Base-by-base conservation (phyloP, 2,888 invertebrate genomes). In the Caenorhabditis sinica region DNA sequence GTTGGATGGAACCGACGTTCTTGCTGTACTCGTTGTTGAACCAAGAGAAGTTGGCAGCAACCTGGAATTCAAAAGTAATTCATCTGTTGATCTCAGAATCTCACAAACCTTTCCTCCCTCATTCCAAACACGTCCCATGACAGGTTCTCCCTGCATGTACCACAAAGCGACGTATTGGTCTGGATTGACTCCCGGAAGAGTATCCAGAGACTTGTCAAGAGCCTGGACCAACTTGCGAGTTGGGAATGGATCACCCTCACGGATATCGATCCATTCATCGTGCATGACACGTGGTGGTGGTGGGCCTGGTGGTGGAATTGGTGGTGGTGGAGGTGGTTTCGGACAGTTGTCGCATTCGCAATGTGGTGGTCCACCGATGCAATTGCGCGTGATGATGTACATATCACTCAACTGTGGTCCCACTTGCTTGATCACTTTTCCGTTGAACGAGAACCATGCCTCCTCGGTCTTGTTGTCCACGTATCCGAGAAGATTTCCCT, bases 111-210 rank as follows among this genome's bases (percentile, higher is more conserved):
- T 73, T 89, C 79, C 28, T 89, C 85, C 25, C 25, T 53, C 53
- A 25, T 53, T 53, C 53, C 53, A 53, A 25, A 53, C 53, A 53
- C 53, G 53, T 25, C 90, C 90, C 90, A 90, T 90, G 61, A 90
- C 90, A 23, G 90, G 90, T 73, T 90, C 87, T 56, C 90, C 81
- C 33, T 73, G 49, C 74, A 68, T 69, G 76, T 90, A 90, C 90
- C 90, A 90, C 45, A 90, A 86, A 17, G 90, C 90, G 17, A 90
- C 90, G 82, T 86, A 90, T 74, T 90, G 90, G 43, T 90, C 90
- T 56, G 90, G 85, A 33, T 85, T 87, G 72, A 89, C 83, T 20
- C 88, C 89, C 23, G 89, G 82, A 13, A 90, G 40, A 4, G 90
- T 90, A 82, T 89, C 85, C 49, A 90, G 86, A 5, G 83, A 71